Evolutionary conservation across 2,888 invertebrate species (phyloP).

Genomic region (Syrphus vitripennis): DNA sequence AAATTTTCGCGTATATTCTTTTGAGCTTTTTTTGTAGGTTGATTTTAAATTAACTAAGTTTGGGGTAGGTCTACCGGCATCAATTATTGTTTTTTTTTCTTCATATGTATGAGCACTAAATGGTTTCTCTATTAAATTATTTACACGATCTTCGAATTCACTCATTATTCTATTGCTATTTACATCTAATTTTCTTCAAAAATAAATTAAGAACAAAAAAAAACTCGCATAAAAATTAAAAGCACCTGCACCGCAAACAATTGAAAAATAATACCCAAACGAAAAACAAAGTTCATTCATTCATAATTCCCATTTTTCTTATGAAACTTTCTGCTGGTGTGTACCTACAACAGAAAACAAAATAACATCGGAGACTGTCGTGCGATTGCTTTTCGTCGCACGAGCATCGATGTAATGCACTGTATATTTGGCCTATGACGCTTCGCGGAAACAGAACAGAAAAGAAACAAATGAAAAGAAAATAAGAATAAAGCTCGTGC

Average conservation of each 20-base stretch:
- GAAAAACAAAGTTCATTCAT: not conserved
- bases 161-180: not conserved
- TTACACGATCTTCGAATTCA: conserved; percentile 5
- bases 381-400: not conserved
- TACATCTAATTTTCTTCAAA: not conserved
- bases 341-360: not conserved
- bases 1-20: conserved; percentile 9
- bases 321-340: not conserved
- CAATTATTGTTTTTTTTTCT: conserved; percentile 13
- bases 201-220: not conserved
- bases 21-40: not conserved
- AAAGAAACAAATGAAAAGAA: not conserved
- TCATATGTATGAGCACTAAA: conserved; percentile 7
- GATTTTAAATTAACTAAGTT: not conserved
- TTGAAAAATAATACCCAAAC: not conserved
- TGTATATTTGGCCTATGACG: not conserved
- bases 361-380: not conserved
- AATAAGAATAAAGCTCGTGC: not conserved
- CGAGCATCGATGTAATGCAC: not conserved
- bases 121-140: not conserved
- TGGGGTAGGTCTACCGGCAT: not conserved
- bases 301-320: not conserved
- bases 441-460: conserved; percentile 14
- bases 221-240: not conserved
- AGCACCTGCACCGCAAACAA: no score